A percentile compares a stretch with the other conserved stretches of the same genome.
Evolutionary conservation across 2,888 invertebrate genomes (phyloP).

Genomic region (Noctua pronuba): DNA sequence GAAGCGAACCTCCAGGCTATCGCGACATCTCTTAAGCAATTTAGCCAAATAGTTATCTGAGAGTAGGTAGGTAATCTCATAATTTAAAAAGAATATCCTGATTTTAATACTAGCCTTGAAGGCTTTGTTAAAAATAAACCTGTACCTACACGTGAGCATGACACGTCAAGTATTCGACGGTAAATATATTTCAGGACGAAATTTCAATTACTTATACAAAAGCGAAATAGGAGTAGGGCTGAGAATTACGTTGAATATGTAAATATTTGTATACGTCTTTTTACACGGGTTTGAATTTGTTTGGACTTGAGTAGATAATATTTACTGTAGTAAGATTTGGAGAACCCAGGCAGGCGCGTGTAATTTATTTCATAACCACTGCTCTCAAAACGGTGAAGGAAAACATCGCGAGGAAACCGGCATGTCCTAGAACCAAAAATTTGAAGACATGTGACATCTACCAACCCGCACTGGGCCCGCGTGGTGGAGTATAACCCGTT

Average conservation of each 20-base stretch:
- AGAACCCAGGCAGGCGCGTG: too few species aligned
- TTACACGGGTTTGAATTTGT: background rate
- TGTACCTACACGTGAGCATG: slow-evolving; percentile 8
- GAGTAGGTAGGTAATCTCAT: too few species aligned
- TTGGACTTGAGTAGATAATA: background rate
- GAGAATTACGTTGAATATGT: slow-evolving; percentile 1
- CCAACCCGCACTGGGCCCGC: too few species aligned
- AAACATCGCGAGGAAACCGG: too few species aligned
- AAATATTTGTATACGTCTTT: slow-evolving; percentile 1
- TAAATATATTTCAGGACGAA: slow-evolving; percentile 21
- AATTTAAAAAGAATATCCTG: too few species aligned
- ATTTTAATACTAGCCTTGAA: background rate
- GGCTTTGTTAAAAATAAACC: background rate
- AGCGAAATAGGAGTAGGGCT: background rate
- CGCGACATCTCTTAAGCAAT: background rate
- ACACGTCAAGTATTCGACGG: slow-evolving; percentile 9
- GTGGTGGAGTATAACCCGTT: too few species aligned
- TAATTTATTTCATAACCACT: too few species aligned
- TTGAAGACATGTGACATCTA: too few species aligned
- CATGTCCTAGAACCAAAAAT: too few species aligned
- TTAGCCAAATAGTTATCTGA: background rate
- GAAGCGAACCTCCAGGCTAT: background rate
- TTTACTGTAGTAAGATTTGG: background rate
- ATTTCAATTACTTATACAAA: slow-evolving; percentile 21
- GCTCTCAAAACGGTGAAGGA: too few species aligned